Evolutionary conservation across 2,113 vertebrate species (phyloP).

Genomic region (Cyanoliseus patagonus): DNA sequence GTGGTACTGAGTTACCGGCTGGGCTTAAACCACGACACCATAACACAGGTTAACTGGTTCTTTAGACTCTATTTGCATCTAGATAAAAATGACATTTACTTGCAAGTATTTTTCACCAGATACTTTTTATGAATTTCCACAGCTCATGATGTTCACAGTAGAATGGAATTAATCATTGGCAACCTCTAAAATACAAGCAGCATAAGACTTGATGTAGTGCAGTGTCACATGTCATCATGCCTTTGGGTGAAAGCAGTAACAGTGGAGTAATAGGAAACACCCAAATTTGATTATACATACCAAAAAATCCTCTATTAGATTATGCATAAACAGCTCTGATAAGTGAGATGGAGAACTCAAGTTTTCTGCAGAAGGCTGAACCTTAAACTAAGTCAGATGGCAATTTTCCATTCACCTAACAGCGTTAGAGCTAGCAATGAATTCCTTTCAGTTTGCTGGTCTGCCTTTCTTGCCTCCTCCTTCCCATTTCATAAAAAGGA

Average conservation of each 20-base stretch:
- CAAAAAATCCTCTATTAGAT: background rate
- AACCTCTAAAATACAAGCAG: background rate
- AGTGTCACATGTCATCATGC: background rate
- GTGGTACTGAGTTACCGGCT: no score
- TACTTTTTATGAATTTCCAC: background rate
- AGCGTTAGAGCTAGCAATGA: background rate
- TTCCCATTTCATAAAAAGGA: background rate
- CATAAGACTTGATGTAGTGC: background rate
- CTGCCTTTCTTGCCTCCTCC: background rate
- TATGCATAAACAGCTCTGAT: background rate
- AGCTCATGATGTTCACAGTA: background rate
- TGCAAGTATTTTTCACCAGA: background rate
- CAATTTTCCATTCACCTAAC: background rate
- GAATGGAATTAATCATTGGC: background rate
- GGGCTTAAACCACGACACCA: no score
- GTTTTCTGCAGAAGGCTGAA: background rate
- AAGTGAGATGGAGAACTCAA: background rate
- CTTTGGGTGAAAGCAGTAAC: background rate
- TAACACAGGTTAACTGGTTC: background rate
- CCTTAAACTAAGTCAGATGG: background rate
- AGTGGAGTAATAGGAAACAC: background rate
- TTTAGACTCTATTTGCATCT: background rate
- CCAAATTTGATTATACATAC: background rate
- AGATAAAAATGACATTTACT: background rate
- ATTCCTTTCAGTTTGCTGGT: background rate